Conservation (phyloP, 2,113 vertebrate species). For the Lampris megalopsis region DNA sequence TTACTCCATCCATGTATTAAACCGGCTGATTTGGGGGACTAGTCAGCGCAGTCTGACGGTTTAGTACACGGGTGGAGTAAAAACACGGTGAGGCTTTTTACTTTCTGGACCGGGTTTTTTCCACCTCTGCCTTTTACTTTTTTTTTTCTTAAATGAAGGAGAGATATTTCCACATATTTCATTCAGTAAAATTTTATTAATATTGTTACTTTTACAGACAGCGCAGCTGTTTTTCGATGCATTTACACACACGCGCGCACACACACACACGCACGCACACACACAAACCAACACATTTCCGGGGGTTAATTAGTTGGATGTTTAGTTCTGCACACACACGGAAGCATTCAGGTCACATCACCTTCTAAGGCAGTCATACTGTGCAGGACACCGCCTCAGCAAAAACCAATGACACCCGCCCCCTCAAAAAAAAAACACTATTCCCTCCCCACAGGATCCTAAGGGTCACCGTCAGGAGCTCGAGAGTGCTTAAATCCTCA, state of each 20-base stretch:
- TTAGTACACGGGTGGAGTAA: too few species aligned
- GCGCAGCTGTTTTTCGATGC: slow-evolving; percentile 79
- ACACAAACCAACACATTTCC: slow-evolving; percentile 45
- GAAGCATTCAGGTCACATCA: slow-evolving; percentile 35
- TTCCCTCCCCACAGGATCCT: neutral
- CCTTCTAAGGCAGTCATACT: neutral
- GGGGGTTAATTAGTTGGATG: slow-evolving; percentile 58
- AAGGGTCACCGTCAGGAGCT: neutral
- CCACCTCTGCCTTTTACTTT: too few species aligned
- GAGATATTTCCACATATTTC: slow-evolving; percentile 2
- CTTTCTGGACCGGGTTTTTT: too few species aligned
- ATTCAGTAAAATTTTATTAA: slow-evolving; percentile 63
- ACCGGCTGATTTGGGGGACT: too few species aligned
- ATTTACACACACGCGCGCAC: slow-evolving; percentile 27
- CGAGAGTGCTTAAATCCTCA: too few species aligned
- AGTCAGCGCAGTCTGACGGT: too few species aligned
- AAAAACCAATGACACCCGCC: neutral
- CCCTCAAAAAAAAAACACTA: neutral
- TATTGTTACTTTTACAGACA: slow-evolving; percentile 70
- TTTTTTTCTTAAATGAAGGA: too few species aligned
- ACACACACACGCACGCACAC: too few species aligned
- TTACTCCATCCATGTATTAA: too few species aligned
- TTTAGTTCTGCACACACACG: slow-evolving; percentile 52
- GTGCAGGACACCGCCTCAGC: slow-evolving; percentile 22
- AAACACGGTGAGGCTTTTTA: too few species aligned